Evolutionary conservation across 2,113 vertebrate genomes (phyloP), one percentile per base, ranked within the genome.

Genomic region (Neodontobutis hainanensis): DNA sequence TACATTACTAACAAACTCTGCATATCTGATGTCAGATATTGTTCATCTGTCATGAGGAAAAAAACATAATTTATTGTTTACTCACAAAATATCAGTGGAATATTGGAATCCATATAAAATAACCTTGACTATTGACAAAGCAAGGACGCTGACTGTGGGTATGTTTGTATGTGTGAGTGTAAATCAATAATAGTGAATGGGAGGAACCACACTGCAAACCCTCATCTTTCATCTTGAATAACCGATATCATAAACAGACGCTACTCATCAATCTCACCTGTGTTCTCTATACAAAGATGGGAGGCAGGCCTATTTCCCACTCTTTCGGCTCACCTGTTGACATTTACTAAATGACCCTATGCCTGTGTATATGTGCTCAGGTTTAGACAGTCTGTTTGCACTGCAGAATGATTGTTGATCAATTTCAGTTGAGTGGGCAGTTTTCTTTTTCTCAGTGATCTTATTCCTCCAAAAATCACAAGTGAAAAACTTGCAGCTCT

Each of bases 151-250:
- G 65, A 73, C 82, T 75, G 77, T 86, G 79, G 83, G 68, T 77
- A 75, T 86, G 46, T 75, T 68, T 69, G 65, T 73, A 77, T 73
- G 53, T 77, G 76, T 85, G 81, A 84, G 86, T 83, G 82, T 81
- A 87, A 91, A 92, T 91, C 89, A 91, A 90, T 92, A 87, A 80
- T 80, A 85, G 87, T 87, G 88, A 88, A 91, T 87, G 86, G 89
- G 90, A 89, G 89, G 90, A 90, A 86, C 89, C 87, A 77, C 78
- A 77, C 59, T 48, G 85, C 85, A 89, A 89, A 90, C 84, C 85
- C 90, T 92, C 90, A 91, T 91, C 87, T 91, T 92, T 92, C 90
- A 92, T 92, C 86, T 84, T 86, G 87, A 91, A 91, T 91, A 90
- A 91, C 88, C 89, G 77, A 91, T 90, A 91, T 89, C 80, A 85